phyloP scores from a whole-genome alignment of 2,888 invertebrate genomes.

The Miltochrista miniata region DNA sequence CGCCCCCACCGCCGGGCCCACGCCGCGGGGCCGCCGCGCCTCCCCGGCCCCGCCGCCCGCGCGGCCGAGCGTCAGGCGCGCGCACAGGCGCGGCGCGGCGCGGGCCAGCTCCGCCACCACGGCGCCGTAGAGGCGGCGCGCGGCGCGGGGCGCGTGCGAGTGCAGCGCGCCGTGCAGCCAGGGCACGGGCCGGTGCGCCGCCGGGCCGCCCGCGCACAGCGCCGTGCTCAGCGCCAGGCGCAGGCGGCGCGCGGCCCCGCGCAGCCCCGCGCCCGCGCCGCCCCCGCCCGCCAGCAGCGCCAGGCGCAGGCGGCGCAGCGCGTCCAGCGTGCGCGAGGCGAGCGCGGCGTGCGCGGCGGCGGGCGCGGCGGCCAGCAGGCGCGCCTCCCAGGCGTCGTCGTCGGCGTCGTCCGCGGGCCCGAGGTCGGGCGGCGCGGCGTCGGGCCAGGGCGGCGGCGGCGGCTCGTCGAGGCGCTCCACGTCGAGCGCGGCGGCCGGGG shows the following conservation, averaged over 20 bases:
- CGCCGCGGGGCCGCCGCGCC: slow-evolving; percentile 22
- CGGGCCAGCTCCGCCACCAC: slow-evolving; percentile 47
- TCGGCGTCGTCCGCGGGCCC: slow-evolving; percentile 21
- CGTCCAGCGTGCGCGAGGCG: slow-evolving; percentile 41
- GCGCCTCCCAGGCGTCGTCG: slow-evolving; percentile 53
- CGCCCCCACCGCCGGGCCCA: slow-evolving; percentile 27
- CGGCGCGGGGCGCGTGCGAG: slow-evolving; percentile 40
- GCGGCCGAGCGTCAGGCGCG: slow-evolving; percentile 37
- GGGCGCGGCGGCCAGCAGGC: slow-evolving; percentile 50
- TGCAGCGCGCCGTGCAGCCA: slow-evolving; percentile 53
- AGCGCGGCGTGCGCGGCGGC: slow-evolving; percentile 47
- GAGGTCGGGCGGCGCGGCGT: slow-evolving; percentile 18
- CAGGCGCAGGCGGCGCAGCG: slow-evolving; percentile 45
- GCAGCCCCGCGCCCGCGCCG: slow-evolving; percentile 20
- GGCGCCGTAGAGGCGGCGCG: slow-evolving; percentile 47
- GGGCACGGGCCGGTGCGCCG: slow-evolving; percentile 36
- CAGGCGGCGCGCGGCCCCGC: slow-evolving; percentile 19
- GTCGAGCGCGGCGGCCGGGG: slow-evolving; percentile 14
- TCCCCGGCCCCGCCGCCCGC: slow-evolving; percentile 17
- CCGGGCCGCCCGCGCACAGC: slow-evolving; percentile 28
- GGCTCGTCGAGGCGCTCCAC: slow-evolving; percentile 34
- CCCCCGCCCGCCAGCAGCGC: slow-evolving; percentile 43
- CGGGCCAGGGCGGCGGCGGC: slow-evolving; percentile 26
- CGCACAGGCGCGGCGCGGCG: slow-evolving; percentile 48
- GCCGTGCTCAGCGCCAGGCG: slow-evolving; percentile 44